These are phyloP conservation scores for Murina feae DNA, from an alignment of 2,113 vertebrate genomes.

Conservation along the genomic window DNA sequence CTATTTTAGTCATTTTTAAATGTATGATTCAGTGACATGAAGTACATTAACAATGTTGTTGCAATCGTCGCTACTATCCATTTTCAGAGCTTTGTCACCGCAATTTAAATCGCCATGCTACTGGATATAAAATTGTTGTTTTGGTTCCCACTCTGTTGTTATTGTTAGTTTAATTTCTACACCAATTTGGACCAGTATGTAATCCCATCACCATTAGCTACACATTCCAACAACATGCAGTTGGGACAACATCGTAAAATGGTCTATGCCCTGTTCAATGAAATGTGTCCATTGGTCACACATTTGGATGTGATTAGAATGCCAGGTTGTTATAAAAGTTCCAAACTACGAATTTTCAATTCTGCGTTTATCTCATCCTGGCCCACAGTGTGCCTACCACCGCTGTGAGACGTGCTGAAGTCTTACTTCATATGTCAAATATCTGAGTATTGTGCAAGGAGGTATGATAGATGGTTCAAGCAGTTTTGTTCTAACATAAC, in stretches of 20 bases:
- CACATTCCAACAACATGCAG: not conserved
- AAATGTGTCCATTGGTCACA: not conserved
- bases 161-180: not conserved
- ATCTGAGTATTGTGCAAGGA: not conserved
- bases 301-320: not conserved
- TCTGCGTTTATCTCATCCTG: not conserved
- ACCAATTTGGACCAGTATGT: not conserved
- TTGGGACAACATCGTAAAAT: not conserved
- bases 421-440: not conserved
- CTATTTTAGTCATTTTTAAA: not conserved
- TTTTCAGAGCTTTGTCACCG: not conserved
- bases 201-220: not conserved
- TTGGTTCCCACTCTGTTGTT: not conserved
- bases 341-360: not conserved
- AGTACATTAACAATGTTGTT: not conserved
- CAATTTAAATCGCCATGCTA: not conserved
- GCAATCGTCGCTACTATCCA: not conserved
- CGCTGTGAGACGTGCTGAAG: not conserved
- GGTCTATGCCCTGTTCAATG: not conserved
- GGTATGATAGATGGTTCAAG: not conserved
- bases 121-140: not conserved
- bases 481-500: slow-evolving; percentile 14
- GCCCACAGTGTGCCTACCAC: not conserved
- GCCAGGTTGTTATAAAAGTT: not conserved
- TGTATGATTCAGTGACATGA: not conserved